Conservation (phyloP, 2,888 invertebrate genomes). For the Horisme vitalbata region DNA sequence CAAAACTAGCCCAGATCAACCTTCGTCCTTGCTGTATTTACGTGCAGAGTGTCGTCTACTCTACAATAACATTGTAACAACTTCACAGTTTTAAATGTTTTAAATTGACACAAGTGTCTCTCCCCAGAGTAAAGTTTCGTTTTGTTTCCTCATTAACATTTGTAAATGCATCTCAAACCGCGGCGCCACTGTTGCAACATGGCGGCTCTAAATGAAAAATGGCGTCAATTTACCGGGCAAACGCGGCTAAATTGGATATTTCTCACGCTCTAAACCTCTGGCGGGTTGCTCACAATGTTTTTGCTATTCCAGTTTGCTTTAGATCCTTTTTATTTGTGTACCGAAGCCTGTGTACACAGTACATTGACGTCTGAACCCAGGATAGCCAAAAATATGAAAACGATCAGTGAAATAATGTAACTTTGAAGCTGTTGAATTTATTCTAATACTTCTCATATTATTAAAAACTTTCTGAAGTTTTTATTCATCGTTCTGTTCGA, state of each 20-base stretch:
- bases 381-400: slow-evolving; percentile 10
- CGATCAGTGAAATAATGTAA: slow-evolving; percentile 1
- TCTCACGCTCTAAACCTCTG: slow-evolving; percentile 65
- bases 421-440: too few species aligned
- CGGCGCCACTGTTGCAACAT: slow-evolving; percentile 57
- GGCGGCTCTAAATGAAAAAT: slow-evolving; percentile 72
- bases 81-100: not conserved
- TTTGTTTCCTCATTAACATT: slow-evolving; percentile 9
- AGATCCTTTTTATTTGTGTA: slow-evolving; percentile 35
- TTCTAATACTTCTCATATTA: too few species aligned
- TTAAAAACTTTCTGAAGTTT: not conserved
- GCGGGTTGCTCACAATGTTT: slow-evolving; percentile 54
- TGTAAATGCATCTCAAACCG: slow-evolving; percentile 31
- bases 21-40: too few species aligned
- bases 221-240: slow-evolving; percentile 75
- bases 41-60: too few species aligned
- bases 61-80: not conserved
- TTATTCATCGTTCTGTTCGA: slow-evolving; percentile 28
- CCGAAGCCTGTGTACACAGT: slow-evolving; percentile 24
- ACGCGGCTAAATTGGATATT: slow-evolving; percentile 78
- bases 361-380: slow-evolving; percentile 16
- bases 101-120: not conserved
- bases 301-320: slow-evolving; percentile 34
- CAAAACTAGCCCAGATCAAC: too few species aligned
- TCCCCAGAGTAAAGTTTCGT: not conserved